These are phyloP conservation scores for Drosophila neonasuta DNA, from an alignment of 2,888 invertebrate species.

Conservation along the genomic window DNA sequence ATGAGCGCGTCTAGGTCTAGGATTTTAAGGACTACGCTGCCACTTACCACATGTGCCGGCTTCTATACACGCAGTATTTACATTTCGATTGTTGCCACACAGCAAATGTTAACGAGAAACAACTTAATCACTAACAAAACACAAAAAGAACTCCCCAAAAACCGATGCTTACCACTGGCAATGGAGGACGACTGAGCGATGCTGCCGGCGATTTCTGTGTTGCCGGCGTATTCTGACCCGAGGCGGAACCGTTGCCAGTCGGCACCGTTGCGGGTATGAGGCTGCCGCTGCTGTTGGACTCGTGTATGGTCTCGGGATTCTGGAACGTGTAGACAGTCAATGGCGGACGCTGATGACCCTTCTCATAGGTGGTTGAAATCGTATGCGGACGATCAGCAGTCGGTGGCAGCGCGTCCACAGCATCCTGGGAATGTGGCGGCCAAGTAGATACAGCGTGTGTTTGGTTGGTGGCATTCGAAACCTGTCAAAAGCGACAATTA, in stretches of 20 bases:
- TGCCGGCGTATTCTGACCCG: slow-evolving; percentile 78
- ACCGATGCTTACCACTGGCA: slow-evolving; percentile 86
- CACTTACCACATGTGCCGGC: slow-evolving; percentile 80
- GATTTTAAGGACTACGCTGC: slow-evolving; percentile 29
- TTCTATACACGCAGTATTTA: slow-evolving; percentile 61
- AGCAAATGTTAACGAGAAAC: slow-evolving; percentile 58
- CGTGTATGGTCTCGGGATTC: slow-evolving; percentile 86
- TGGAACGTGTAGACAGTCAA: slow-evolving; percentile 94
- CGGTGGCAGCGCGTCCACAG: slow-evolving; percentile 77
- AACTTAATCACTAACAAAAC: slow-evolving; percentile 50
- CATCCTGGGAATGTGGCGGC: slow-evolving; percentile 83
- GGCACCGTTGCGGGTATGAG: slow-evolving; percentile 36
- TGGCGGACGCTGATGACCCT: slow-evolving; percentile 92
- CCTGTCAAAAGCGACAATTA: slow-evolving; percentile 78
- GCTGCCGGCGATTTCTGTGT: slow-evolving; percentile 83
- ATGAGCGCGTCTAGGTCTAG: slow-evolving; percentile 59
- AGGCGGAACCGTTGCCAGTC: slow-evolving; percentile 35
- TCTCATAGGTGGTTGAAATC: slow-evolving; percentile 95
- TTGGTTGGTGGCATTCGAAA: slow-evolving; percentile 83
- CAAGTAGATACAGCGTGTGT: slow-evolving; percentile 82
- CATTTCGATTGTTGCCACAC: slow-evolving; percentile 40
- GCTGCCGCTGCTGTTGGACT: slow-evolving; percentile 65
- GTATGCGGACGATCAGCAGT: slow-evolving; percentile 95
- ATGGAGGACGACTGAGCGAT: slow-evolving; percentile 85
- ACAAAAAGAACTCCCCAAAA: background rate